Conservation (phyloP, 2,797 vertebrate genomes). For the Aldrovandia affinis region DNA sequence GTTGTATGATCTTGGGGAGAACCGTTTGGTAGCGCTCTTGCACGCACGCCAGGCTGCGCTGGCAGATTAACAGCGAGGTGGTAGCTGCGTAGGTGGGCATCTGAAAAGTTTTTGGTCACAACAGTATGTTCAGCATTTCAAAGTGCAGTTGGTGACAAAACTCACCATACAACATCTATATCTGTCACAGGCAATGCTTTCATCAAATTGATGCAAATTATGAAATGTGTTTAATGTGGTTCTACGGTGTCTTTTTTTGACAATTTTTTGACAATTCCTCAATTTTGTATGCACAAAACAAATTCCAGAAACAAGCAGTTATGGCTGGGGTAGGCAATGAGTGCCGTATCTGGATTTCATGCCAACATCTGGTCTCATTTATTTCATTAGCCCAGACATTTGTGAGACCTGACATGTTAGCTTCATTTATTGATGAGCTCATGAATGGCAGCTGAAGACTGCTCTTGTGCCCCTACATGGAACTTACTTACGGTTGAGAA, state of each 20-base stretch:
- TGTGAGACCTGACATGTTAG: too few relatives aligned
- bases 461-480: too few relatives aligned
- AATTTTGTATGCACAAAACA: neutral
- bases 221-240: neutral
- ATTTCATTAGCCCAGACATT: too few relatives aligned
- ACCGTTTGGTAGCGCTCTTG: neutral
- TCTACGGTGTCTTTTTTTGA: neutral
- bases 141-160: neutral
- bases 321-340: too few relatives aligned
- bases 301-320: neutral
- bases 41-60: neutral
- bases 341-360: too few relatives aligned
- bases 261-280: neutral
- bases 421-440: too few relatives aligned
- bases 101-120: slow-evolving; percentile 2
- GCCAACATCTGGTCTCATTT: too few relatives aligned
- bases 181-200: neutral
- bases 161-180: neutral
- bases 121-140: neutral
- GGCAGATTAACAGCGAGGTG: neutral
- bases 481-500: too few relatives aligned
- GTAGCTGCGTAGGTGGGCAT: neutral
- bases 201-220: neutral
- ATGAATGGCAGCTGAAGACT: too few relatives aligned
- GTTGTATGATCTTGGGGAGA: neutral